Evolutionary conservation across 2,797 vertebrate species (phyloP).

Genomic region (Enteromius radiatus): DNA sequence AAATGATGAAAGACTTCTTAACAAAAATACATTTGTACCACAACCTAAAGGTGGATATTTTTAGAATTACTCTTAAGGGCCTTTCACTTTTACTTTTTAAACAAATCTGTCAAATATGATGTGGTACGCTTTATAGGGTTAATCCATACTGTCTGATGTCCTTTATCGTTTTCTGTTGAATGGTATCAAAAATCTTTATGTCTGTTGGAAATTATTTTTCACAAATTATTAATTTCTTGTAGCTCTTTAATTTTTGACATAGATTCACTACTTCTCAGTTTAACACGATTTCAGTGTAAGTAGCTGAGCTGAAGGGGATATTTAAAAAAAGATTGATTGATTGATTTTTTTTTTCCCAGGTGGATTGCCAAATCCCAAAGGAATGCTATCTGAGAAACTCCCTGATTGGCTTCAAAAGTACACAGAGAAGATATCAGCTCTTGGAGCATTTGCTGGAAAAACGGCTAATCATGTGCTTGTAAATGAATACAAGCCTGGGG

Average conservation of each 20-base stretch:
- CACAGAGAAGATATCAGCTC: constrained; percentile 82
- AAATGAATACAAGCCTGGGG: constrained; percentile 88
- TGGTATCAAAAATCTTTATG: not conserved
- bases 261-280: not conserved
- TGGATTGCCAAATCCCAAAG: constrained; percentile 85
- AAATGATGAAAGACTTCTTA: not conserved
- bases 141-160: not conserved
- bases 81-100: not conserved
- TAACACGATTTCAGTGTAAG: not conserved
- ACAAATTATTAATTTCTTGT: not conserved
- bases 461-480: constrained; percentile 89
- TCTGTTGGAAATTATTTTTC: not conserved
- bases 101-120: not conserved
- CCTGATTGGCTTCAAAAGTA: constrained; percentile 85
- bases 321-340: not conserved
- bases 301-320: not conserved
- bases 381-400: constrained; percentile 86
- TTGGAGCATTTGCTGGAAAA: constrained; percentile 83
- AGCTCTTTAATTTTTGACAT: not conserved
- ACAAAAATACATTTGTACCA: not conserved
- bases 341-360: constrained; percentile 62
- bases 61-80: not conserved
- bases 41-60: not conserved
- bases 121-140: not conserved
- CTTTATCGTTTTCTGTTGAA: not conserved